phyloP scores from a whole-genome alignment of 2,113 vertebrate species.

The Channa argus region DNA sequence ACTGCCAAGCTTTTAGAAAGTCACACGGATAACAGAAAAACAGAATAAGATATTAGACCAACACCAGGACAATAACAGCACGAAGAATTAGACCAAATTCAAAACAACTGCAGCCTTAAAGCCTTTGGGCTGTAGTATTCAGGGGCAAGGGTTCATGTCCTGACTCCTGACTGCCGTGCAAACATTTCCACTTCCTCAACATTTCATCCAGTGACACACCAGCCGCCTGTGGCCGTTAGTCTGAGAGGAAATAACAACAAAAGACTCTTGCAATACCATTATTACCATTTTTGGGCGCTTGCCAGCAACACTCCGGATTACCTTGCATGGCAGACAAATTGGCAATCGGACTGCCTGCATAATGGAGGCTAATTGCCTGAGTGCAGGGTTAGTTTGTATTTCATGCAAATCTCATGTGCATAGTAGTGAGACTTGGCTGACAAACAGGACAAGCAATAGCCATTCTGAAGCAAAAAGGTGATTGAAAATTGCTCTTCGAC shows the following conservation, averaged over 20 bases:
- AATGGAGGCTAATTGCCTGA: constrained; percentile 85
- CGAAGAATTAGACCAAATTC: not conserved
- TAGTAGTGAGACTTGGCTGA: constrained; percentile 66
- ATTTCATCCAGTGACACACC: constrained; percentile 67
- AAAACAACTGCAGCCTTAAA: constrained; percentile 7
- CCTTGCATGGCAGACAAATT: constrained; percentile 83
- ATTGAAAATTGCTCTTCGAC: constrained; percentile 62
- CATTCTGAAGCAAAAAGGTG: constrained; percentile 47
- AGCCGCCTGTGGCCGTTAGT: constrained; percentile 64
- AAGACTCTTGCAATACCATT: constrained; percentile 78
- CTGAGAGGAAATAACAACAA: constrained; percentile 79
- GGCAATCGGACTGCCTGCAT: constrained; percentile 77
- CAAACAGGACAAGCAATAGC: constrained; percentile 58
- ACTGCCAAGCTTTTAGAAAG: no score
- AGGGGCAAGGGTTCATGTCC: constrained; percentile 64
- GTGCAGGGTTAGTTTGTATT: constrained; percentile 82
- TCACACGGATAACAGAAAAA: no score
- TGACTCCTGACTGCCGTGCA: constrained; percentile 59
- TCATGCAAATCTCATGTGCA: constrained; percentile 78
- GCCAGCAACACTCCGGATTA: constrained; percentile 81
- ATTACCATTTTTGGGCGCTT: constrained; percentile 79
- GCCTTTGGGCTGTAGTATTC: not conserved
- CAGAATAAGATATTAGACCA: no score
- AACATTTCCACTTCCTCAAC: constrained; percentile 76
- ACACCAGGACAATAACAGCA: no score